A percentile compares a stretch with the other conserved stretches of the same genome.
Conservation (phyloP, 2,113 vertebrate species). For the rat (Rattus norvegicus) region DNA sequence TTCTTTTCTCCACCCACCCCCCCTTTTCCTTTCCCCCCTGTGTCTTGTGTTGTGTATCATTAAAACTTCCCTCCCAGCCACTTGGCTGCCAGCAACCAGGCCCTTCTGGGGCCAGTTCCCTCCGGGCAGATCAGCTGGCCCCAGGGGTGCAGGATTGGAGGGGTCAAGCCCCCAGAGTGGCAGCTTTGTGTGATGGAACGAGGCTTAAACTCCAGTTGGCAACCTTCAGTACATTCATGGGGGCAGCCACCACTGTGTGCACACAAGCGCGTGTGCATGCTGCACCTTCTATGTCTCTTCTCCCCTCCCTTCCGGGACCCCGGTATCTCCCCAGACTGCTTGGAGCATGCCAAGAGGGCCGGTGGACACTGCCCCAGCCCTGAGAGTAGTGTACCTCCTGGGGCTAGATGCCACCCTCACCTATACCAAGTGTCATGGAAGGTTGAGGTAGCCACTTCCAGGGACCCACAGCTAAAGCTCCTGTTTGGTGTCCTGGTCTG, state of each 20-base stretch:
- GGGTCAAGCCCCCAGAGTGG: constrained; percentile 73
- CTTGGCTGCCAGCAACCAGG: constrained; percentile 78
- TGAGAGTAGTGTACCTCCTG: background rate
- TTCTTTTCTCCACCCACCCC: constrained; percentile 64
- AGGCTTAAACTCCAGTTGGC: constrained; percentile 69
- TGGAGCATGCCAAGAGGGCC: background rate
- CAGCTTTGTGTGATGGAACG: constrained; percentile 66
- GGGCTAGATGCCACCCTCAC: background rate
- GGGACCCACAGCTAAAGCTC: background rate
- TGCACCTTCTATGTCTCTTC: background rate
- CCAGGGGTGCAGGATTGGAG: constrained; percentile 37
- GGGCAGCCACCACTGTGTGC: background rate
- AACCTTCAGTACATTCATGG: background rate
- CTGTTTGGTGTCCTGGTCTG: background rate
- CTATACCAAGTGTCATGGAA: background rate
- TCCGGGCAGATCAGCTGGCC: constrained; percentile 60
- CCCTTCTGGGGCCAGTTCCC: constrained; percentile 78
- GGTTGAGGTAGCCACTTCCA: background rate
- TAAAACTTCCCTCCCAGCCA: constrained; percentile 87
- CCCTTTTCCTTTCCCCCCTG: constrained; percentile 79
- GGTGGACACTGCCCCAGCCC: background rate
- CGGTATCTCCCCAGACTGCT: background rate
- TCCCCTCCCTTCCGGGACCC: background rate
- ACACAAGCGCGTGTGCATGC: background rate
- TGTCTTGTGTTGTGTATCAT: constrained; percentile 89